phyloP scores from a whole-genome alignment of 2,888 invertebrate species.

The Orchesella flavescens region DNA sequence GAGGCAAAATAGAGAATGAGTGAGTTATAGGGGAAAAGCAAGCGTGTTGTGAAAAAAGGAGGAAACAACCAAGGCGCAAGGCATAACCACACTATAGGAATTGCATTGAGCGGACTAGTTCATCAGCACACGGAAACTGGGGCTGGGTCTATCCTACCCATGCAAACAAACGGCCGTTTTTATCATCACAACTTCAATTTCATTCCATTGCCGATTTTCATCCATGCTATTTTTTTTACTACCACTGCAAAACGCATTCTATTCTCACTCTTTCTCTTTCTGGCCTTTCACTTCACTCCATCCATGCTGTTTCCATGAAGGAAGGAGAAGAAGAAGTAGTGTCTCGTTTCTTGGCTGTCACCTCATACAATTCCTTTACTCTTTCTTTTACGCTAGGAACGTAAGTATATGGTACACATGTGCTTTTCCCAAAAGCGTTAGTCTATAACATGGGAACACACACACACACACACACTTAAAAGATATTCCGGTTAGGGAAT shows the following conservation, averaged over 20 bases:
- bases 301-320: neutral
- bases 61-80: slow-evolving; percentile 55
- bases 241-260: neutral
- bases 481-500: too few species aligned
- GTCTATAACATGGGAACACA: too few species aligned
- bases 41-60: slow-evolving; percentile 20
- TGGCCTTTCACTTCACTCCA: neutral
- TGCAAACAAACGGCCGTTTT: too few species aligned
- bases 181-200: too few species aligned
- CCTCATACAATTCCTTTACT: neutral
- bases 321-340: neutral
- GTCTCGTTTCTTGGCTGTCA: neutral
- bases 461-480: too few species aligned
- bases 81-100: slow-evolving; percentile 48
- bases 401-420: too few species aligned
- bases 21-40: too few species aligned
- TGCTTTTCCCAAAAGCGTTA: too few species aligned
- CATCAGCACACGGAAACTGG: slow-evolving; percentile 20
- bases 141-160: slow-evolving; percentile 60
- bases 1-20: too few species aligned
- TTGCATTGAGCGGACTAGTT: neutral
- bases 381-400: too few species aligned
- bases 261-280: neutral
- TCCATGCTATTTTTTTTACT: neutral
- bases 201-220: neutral